phyloP scores from a whole-genome alignment of 2,888 invertebrate species.

The Idaea biselata region DNA sequence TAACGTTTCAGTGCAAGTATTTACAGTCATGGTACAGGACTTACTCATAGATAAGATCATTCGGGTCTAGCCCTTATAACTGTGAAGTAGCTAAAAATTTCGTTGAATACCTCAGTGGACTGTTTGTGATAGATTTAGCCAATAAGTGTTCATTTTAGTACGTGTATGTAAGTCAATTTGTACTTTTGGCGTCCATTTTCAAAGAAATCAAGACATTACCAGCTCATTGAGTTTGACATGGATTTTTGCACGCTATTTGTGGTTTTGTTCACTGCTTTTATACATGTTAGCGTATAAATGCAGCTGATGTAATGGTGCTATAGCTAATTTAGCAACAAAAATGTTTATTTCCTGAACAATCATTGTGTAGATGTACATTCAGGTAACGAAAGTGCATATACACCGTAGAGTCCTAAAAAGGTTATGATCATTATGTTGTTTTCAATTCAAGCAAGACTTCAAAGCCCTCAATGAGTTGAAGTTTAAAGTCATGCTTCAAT shows the following conservation, averaged over 20 bases:
- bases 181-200: conserved; percentile 68
- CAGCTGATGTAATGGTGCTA: conserved; percentile 77
- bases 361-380: neutral
- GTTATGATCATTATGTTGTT: no score
- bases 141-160: conserved; percentile 76
- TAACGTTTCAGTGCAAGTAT: no score
- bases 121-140: conserved; percentile 79
- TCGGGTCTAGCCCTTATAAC: conserved; percentile 39
- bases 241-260: conserved; percentile 33
- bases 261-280: conserved; percentile 46
- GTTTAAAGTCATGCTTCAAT: no score
- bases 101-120: conserved; percentile 76
- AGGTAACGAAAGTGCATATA: no score
- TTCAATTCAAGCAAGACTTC: no score
- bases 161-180: conserved; percentile 70
- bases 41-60: conserved; percentile 55
- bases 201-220: conserved; percentile 25
- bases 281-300: conserved; percentile 54
- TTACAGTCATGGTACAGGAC: conserved; percentile 12
- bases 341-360: neutral
- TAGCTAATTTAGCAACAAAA: conserved; percentile 39
- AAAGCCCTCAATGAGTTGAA: no score
- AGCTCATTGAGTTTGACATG: conserved; percentile 21
- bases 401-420: no score
- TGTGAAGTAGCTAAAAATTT: conserved; percentile 45